Conservation (phyloP, 2,797 vertebrate species). For the Hydrophis major region DNA sequence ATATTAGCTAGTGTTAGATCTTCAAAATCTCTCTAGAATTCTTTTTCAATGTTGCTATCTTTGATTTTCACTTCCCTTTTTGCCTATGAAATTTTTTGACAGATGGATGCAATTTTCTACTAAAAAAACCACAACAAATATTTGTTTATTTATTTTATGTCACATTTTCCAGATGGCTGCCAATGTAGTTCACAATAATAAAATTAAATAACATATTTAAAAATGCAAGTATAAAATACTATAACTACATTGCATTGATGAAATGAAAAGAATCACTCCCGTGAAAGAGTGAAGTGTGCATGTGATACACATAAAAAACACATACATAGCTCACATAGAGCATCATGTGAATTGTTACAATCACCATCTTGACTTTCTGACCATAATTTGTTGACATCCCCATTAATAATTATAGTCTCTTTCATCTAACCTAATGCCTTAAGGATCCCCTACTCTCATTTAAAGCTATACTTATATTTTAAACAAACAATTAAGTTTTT, state of each 20-base stretch:
- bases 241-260: background rate
- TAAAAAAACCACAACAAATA: background rate
- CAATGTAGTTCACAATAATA: background rate
- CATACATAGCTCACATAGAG: background rate
- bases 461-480: background rate
- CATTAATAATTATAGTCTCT: background rate
- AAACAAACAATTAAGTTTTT: background rate
- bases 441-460: background rate
- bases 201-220: background rate
- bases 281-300: background rate
- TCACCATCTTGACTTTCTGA: background rate
- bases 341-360: background rate
- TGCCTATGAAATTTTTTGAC: background rate
- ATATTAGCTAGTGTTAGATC: background rate
- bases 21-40: background rate
- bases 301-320: background rate
- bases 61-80: background rate
- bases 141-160: background rate
- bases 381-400: background rate
- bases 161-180: background rate
- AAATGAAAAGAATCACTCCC: background rate
- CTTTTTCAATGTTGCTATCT: background rate
- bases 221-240: background rate
- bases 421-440: background rate
- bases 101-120: background rate